Conservation (phyloP, 1,140 invertebrate species). For the Chrysomallon squamiferum region DNA sequence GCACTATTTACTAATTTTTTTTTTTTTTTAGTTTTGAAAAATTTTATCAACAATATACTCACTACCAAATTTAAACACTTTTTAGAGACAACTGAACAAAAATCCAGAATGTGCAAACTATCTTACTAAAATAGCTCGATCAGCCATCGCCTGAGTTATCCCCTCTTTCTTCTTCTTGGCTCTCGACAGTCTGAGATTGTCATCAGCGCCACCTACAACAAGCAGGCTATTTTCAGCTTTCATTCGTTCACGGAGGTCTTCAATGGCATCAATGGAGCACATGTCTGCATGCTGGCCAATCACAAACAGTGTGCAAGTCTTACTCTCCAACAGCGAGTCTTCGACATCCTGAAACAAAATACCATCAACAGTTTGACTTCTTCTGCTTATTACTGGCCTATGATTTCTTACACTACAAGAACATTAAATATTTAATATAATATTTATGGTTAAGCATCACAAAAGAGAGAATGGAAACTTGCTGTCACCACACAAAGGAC, state of each 20-base stretch:
- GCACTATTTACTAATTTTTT: no score
- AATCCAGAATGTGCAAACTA: no score
- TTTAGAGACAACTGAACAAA: no score
- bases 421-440: no score
- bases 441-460: no score
- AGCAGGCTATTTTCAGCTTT: constrained; percentile 78
- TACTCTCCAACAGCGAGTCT: constrained; percentile 77
- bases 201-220: constrained; percentile 83
- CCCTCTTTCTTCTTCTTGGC: constrained; percentile 75
- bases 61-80: no score
- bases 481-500: no score
- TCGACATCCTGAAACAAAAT: constrained; percentile 70
- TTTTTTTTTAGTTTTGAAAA: no score
- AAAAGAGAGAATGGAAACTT: no score
- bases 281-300: constrained; percentile 78
- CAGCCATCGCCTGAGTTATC: constrained; percentile 83
- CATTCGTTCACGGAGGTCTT: constrained; percentile 78
- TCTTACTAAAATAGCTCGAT: constrained; percentile 72
- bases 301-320: constrained; percentile 79
- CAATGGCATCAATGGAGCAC: constrained; percentile 76
- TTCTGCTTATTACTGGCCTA: no score
- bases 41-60: no score
- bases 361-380: no score
- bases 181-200: constrained; percentile 75
- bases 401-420: not conserved